Evolutionary conservation across 2,888 invertebrate species (phyloP).

Genomic region (Tenodera sinensis): DNA sequence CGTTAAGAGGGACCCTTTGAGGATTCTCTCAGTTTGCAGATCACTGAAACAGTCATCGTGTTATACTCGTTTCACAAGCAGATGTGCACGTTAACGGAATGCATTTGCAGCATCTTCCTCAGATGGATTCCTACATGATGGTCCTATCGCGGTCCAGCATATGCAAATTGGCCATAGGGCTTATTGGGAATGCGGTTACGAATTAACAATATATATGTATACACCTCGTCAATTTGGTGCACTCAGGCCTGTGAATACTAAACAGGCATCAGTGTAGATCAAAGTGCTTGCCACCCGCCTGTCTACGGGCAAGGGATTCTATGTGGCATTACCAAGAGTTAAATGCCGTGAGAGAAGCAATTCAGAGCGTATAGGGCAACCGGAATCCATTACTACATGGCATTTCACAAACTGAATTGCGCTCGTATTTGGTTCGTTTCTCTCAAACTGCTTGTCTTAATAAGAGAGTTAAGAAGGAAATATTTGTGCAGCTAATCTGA

Average conservation of each 20-base stretch:
- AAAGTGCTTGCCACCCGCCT: neutral
- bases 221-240: neutral
- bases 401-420: neutral
- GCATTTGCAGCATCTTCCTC: neutral
- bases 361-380: neutral
- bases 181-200: neutral
- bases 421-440: neutral
- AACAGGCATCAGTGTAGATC: neutral
- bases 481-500: no score
- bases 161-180: conserved; percentile 6
- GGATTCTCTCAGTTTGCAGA: neutral
- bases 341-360: neutral
- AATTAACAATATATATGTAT: neutral
- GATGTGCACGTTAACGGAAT: neutral
- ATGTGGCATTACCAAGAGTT: neutral
- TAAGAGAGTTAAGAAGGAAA: no score
- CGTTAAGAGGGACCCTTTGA: neutral
- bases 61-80: neutral
- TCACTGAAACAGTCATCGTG: neutral
- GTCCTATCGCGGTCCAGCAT: neutral
- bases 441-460: neutral
- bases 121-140: neutral
- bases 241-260: neutral
- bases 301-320: neutral
- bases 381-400: neutral